Evolutionary conservation across 2,113 vertebrate species (phyloP), one percentile per base, ranked within the genome.

Genomic region (Vidua chalybeata): DNA sequence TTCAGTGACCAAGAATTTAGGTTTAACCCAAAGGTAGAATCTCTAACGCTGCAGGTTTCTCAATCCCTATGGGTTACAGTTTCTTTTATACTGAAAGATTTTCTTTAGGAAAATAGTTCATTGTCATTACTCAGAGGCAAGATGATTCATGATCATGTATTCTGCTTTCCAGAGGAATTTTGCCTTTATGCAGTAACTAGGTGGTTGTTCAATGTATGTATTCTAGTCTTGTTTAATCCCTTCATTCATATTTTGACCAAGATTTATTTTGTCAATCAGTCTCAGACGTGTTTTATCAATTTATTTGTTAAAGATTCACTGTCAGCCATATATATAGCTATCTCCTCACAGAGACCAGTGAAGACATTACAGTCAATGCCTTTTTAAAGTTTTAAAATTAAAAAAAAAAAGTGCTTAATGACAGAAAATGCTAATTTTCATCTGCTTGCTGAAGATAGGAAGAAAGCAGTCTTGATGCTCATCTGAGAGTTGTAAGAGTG

Each of bases 261-360:
- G 17, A 30, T 73, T 8, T 74, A 35, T 46, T 74, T 59, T 5
- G 1, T 26, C 13, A 11, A 13, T 69, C 20, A 41, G 10, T 61
- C 39, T 46, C 5, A 68, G 6, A 2, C 0, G 0, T 15, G 7
- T 21, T 18, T 59, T 56, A 41, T 48, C 49, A 52, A 49, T 49
- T 6, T 61, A 6, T 59, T 72, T 88, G 5, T 56, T 45, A 49
- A 39, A 86, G 16, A 45, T 52, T 77, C 27, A 45, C 6, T 64
- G 6, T 5, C 19, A 72, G n/a, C 5, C 4, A 49, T 8, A 37
- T 2, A 20, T 8, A 26, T 2, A 61, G 3, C 7, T 72, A 3
- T 48, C 56, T n/a, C 7, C 2, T 80, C 43, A 56, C 19, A 64
- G 2, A 64, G 23, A n/a, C 7, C 6, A 6, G 39, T 24, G 19